phyloP scores from a whole-genome alignment of 1,140 invertebrate genomes.

The Nebria ingens region DNA sequence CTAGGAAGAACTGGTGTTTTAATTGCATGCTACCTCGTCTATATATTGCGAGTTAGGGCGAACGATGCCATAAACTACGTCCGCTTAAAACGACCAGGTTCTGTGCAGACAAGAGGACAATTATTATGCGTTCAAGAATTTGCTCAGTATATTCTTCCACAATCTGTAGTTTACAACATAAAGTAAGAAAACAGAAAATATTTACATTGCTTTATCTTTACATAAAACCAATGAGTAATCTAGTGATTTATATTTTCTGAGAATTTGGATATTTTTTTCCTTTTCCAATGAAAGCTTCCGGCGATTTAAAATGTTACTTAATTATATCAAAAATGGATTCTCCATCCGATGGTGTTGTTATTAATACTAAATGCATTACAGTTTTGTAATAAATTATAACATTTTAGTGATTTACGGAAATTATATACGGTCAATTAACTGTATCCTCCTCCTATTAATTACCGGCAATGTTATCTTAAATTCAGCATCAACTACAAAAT shows the following conservation, averaged over 20 bases:
- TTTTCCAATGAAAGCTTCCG: slow-evolving; percentile 26
- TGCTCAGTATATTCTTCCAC: slow-evolving; percentile 69
- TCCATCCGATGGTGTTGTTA: too few relatives aligned
- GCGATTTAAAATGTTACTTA: too few relatives aligned
- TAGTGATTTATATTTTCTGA: not conserved
- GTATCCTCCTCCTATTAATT: too few relatives aligned
- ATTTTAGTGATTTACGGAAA: too few relatives aligned
- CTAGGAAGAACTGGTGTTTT: slow-evolving; percentile 76
- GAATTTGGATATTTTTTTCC: slow-evolving; percentile 7
- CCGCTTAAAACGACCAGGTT: slow-evolving; percentile 61
- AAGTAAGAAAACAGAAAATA: slow-evolving; percentile 36
- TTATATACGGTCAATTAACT: too few relatives aligned
- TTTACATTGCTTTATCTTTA: not conserved
- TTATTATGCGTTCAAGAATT: slow-evolving; percentile 74
- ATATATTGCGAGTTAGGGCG: slow-evolving; percentile 60
- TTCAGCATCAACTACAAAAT: too few relatives aligned
- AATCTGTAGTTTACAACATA: slow-evolving; percentile 61
- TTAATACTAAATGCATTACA: too few relatives aligned
- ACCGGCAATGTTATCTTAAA: too few relatives aligned
- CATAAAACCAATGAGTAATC: not conserved
- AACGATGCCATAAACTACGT: slow-evolving; percentile 75
- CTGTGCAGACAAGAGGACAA: slow-evolving; percentile 74
- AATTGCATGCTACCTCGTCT: slow-evolving; percentile 78
- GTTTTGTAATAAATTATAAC: too few relatives aligned
- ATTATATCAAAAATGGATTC: too few relatives aligned